Conservation (phyloP, 2,888 invertebrate genomes). For the Chymomyza fuscimana region DNA sequence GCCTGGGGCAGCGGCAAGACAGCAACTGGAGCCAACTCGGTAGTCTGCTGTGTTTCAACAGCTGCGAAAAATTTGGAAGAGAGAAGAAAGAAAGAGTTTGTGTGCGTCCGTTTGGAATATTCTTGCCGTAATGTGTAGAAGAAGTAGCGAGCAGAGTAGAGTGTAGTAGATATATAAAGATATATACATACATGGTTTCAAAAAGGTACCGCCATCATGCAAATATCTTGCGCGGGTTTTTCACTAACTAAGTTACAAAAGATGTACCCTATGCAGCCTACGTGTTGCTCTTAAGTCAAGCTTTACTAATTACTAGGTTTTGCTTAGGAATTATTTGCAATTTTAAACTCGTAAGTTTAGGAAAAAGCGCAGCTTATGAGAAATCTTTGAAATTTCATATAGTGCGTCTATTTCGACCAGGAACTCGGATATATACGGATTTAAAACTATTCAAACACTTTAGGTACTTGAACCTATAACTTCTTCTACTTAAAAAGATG, state of each 20-base stretch:
- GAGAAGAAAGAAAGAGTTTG: slow-evolving; percentile 78
- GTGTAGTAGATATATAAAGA: slow-evolving; percentile 43
- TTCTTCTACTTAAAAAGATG: too few species aligned
- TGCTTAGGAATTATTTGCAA: not conserved
- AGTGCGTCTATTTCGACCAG: too few species aligned
- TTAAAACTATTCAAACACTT: too few species aligned
- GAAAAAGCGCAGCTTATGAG: too few species aligned
- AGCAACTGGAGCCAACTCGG: slow-evolving; percentile 14
- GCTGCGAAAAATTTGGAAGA: slow-evolving; percentile 73
- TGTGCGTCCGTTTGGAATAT: slow-evolving; percentile 78
- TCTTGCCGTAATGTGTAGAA: slow-evolving; percentile 68
- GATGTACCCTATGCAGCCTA: slow-evolving; percentile 13
- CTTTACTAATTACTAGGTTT: not conserved
- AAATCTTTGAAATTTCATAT: too few species aligned
- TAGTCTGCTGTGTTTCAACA: slow-evolving; percentile 48
- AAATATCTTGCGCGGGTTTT: slow-evolving; percentile 33
- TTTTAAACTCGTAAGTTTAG: too few species aligned
- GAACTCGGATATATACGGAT: too few species aligned
- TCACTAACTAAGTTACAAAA: slow-evolving; percentile 25
- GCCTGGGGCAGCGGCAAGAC: slow-evolving; percentile 39
- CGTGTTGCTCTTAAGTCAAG: not conserved
- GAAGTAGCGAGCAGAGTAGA: slow-evolving; percentile 14
- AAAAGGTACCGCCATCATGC: slow-evolving; percentile 40
- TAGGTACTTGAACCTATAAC: too few species aligned
- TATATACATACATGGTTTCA: slow-evolving; percentile 13